phyloP scores from a whole-genome alignment of 2,888 invertebrate genomes.

The Cistogaster globosa region DNA sequence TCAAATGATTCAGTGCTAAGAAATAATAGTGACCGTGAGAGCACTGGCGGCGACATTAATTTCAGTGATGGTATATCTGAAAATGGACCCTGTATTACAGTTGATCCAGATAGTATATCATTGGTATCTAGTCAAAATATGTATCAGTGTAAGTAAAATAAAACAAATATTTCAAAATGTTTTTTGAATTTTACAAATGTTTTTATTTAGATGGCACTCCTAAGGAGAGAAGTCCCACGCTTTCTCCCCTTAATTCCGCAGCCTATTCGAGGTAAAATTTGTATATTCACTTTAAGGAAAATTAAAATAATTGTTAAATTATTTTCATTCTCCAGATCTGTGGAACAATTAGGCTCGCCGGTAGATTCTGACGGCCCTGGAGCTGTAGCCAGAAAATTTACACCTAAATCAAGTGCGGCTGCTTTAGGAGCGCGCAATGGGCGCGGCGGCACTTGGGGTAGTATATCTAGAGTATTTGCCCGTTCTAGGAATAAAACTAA shows the following conservation, averaged over 20 bases:
- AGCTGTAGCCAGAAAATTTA: slow-evolving; percentile 82
- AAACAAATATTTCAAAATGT: background rate
- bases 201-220: slow-evolving; percentile 87
- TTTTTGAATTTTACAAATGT: background rate
- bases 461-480: slow-evolving; percentile 95
- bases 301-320: background rate
- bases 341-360: slow-evolving; percentile 92
- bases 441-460: slow-evolving; percentile 93
- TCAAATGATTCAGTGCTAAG: slow-evolving; percentile 94
- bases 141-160: slow-evolving; percentile 81
- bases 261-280: slow-evolving; percentile 87
- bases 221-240: slow-evolving; percentile 92
- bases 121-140: slow-evolving; percentile 83
- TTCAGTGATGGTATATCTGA: slow-evolving; percentile 87
- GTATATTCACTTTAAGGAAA: background rate
- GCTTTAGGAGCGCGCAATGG: slow-evolving; percentile 84
- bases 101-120: slow-evolving; percentile 83
- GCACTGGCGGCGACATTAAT: slow-evolving; percentile 90
- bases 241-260: slow-evolving; percentile 90
- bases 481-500: slow-evolving; percentile 92
- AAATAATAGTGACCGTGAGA: slow-evolving; percentile 90
- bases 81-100: slow-evolving; percentile 83
- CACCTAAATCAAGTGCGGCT: slow-evolving; percentile 78
- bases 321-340: slow-evolving; percentile 79
- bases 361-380: slow-evolving; percentile 87